Percentiles rank a stretch among this genome's conserved stretches.
phyloP scores from a whole-genome alignment of 1,140 invertebrate species.

The Drosophila baimaii region DNA sequence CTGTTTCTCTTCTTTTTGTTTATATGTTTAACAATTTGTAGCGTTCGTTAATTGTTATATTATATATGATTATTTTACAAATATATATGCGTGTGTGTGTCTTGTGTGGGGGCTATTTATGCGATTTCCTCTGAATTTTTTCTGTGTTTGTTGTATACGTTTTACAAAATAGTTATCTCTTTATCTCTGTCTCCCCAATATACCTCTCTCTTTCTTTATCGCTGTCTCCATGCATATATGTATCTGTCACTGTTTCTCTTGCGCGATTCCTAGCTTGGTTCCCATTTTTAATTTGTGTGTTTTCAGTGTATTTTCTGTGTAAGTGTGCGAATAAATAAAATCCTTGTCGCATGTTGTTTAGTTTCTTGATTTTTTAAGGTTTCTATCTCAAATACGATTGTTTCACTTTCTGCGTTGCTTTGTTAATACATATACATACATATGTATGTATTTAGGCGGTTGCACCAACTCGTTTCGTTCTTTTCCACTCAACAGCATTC shows the following conservation, averaged over 20 bases:
- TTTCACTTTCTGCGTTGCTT: constrained; percentile 37
- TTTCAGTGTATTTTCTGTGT: constrained; percentile 17
- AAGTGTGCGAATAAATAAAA: constrained; percentile 45
- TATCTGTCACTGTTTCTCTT: not conserved
- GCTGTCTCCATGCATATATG: too few species aligned
- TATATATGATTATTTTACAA: constrained; percentile 53
- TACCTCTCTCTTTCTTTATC: constrained; percentile 10
- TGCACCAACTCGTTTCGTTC: constrained; percentile 6
- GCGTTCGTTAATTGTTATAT: constrained; percentile 18
- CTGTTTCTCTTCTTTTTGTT: constrained; percentile 1
- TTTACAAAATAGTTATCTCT: constrained; percentile 73
- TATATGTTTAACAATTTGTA: constrained; percentile 33
- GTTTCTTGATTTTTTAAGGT: not conserved
- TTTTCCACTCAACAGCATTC: constrained; percentile 1
- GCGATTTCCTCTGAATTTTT: constrained; percentile 26
- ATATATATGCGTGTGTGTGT: constrained; percentile 39
- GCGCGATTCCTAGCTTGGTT: constrained; percentile 14
- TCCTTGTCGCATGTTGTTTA: constrained; percentile 18
- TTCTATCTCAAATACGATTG: constrained; percentile 33
- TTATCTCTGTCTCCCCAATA: constrained; percentile 14
- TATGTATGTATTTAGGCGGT: constrained; percentile 23
- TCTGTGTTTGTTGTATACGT: constrained; percentile 62
- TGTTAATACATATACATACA: too few species aligned
- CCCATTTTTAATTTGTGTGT: constrained; percentile 30
- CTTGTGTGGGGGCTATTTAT: constrained; percentile 49